Percentiles rank a stretch among this genome's conserved stretches.
phyloP scores from a whole-genome alignment of 2,797 vertebrate species.

The Helostoma temminkii region DNA sequence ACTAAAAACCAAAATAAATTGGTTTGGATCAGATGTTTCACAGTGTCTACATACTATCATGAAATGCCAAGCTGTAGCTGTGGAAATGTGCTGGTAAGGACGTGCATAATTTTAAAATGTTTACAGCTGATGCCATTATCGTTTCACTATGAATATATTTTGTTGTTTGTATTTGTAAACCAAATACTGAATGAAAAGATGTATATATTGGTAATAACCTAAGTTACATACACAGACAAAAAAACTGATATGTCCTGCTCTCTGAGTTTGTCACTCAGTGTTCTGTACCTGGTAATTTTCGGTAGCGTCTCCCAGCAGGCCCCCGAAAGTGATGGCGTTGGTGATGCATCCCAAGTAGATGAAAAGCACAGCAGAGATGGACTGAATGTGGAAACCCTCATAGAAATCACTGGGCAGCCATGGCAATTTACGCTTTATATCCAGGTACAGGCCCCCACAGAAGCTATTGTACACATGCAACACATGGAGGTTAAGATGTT shows the following conservation, averaged over 20 bases:
- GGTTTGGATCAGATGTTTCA: not conserved
- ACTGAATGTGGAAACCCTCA: conserved; percentile 96
- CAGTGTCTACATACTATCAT: no score
- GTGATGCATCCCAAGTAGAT: conserved; percentile 99
- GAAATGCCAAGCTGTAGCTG: no score
- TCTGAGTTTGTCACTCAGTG: not conserved
- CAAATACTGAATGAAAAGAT: not conserved
- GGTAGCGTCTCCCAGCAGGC: conserved; percentile 95
- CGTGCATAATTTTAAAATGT: no score
- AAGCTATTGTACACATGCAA: conserved; percentile 81
- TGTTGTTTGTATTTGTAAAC: not conserved
- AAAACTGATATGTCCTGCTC: no score
- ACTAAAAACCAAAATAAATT: no score
- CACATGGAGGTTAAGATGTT: conserved; percentile 8
- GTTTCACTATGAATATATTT: not conserved
- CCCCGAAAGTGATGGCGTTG: conserved; percentile 97
- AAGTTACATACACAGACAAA: no score
- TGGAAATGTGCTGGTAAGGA: no score
- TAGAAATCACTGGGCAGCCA: conserved; percentile 94
- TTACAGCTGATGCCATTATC: no score
- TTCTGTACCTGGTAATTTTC: conserved; percentile 95
- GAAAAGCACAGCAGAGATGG: conserved; percentile 95
- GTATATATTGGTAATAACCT: no score
- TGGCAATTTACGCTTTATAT: conserved; percentile 95
- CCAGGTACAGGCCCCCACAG: conserved; percentile 92